Percentiles rank a stretch among this genome's conserved stretches.
These are phyloP conservation scores for Pseudoips prasinana DNA, from an alignment of 2,888 invertebrate genomes.

Conservation along the genomic window DNA sequence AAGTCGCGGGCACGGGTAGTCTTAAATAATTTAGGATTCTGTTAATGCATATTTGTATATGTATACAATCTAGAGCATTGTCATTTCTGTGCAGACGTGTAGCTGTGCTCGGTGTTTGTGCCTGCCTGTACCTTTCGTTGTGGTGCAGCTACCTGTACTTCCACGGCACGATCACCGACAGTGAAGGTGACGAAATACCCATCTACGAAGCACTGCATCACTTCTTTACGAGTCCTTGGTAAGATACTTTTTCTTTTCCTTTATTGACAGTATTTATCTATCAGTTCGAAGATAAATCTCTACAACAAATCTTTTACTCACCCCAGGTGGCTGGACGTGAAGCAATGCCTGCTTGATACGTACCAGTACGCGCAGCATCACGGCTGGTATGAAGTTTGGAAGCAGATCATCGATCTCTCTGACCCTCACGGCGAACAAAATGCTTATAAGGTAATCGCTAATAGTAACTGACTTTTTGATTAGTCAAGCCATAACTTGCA, in stretches of 20 bases:
- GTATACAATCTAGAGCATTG: neutral
- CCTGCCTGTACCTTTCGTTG: slow-evolving; percentile 85
- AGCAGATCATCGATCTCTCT: slow-evolving; percentile 90
- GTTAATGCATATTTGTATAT: neutral
- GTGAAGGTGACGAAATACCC: slow-evolving; percentile 93
- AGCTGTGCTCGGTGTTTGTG: slow-evolving; percentile 81
- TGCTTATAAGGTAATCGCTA: slow-evolving; percentile 86
- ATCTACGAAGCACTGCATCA: slow-evolving; percentile 93
- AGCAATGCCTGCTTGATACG: slow-evolving; percentile 86
- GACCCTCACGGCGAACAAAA: slow-evolving; percentile 96
- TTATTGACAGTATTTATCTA: neutral
- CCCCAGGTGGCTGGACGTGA: slow-evolving; percentile 89
- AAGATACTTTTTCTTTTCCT: too few species aligned
- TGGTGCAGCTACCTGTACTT: slow-evolving; percentile 93
- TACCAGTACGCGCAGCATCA: slow-evolving; percentile 91
- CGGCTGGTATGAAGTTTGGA: slow-evolving; percentile 94
- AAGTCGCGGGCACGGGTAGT: too few species aligned
- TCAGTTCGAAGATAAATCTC: neutral
- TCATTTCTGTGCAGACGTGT: slow-evolving; percentile 73
- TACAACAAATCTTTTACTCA: too few species aligned
- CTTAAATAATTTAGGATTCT: too few species aligned
- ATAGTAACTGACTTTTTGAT: slow-evolving; percentile 2
- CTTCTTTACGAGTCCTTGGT: slow-evolving; percentile 94
- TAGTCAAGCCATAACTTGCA: neutral
- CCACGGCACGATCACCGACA: slow-evolving; percentile 92